phyloP scores from a whole-genome alignment of 2,113 vertebrate species.

The Ginglymostoma cirratum region DNA sequence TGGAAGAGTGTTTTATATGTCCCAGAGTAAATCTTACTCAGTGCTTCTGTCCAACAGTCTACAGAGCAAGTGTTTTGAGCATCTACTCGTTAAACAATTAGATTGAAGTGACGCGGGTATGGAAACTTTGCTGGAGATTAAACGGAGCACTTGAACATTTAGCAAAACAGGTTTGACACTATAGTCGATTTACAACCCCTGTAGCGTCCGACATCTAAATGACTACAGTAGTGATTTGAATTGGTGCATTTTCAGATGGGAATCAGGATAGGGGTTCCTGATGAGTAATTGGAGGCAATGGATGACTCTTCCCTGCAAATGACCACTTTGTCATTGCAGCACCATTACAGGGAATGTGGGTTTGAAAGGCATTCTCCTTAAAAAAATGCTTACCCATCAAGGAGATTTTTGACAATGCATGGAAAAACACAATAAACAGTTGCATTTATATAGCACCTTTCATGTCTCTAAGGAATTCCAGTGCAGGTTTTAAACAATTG shows the following conservation, averaged over 20 bases:
- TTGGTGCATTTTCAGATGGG: background rate
- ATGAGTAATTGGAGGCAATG: background rate
- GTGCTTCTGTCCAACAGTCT: too few relatives aligned
- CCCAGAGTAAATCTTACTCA: too few relatives aligned
- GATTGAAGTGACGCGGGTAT: too few relatives aligned
- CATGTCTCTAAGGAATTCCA: background rate
- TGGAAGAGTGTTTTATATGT: too few relatives aligned
- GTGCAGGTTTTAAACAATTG: background rate
- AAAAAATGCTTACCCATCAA: background rate
- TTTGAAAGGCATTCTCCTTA: background rate
- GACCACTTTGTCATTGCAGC: background rate
- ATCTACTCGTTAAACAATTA: too few relatives aligned
- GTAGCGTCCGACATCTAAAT: background rate
- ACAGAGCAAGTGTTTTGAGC: too few relatives aligned
- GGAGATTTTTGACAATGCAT: background rate
- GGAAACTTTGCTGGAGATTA: too few relatives aligned
- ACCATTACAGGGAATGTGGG: background rate
- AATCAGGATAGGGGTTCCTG: background rate
- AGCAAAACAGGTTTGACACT: too few relatives aligned
- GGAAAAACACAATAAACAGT: background rate
- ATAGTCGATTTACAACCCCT: too few relatives aligned
- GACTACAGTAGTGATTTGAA: background rate
- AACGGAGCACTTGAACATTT: too few relatives aligned
- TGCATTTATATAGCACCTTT: background rate
- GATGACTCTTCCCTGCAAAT: background rate